These are phyloP conservation scores for Urocolius indicus DNA, from an alignment of 2,113 vertebrate species.

Conservation along the genomic window DNA sequence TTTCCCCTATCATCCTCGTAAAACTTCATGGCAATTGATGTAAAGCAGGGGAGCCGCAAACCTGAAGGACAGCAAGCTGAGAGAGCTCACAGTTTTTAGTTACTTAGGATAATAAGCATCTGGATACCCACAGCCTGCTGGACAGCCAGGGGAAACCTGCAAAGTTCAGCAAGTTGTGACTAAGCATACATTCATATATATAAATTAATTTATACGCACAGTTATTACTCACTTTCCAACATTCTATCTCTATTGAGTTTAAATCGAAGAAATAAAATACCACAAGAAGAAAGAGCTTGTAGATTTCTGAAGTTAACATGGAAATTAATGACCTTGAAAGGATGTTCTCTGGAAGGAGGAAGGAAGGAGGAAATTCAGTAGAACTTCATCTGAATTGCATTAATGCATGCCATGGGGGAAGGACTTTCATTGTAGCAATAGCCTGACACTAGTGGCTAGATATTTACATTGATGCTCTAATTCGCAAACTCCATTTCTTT, in stretches of 20 bases:
- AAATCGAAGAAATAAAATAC: neutral
- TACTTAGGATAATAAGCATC: neutral
- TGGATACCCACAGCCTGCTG: neutral
- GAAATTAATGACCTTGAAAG: neutral
- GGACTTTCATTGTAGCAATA: neutral
- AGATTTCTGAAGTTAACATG: neutral
- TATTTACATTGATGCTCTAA: neutral
- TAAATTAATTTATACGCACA: neutral
- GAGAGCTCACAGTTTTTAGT: neutral
- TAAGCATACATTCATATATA: neutral
- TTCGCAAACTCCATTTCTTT: neutral
- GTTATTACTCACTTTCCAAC: neutral
- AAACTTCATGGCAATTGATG: neutral
- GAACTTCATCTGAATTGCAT: neutral
- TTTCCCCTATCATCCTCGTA: neutral
- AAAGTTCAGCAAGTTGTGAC: neutral
- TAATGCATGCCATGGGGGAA: neutral
- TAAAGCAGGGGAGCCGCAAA: neutral
- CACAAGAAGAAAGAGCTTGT: neutral
- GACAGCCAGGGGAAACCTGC: neutral
- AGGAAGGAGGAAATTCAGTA: neutral
- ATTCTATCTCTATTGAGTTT: neutral
- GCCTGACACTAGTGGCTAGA: neutral
- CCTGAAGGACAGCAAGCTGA: neutral
- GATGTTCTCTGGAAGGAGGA: neutral